phyloP scores from a whole-genome alignment of 2,888 invertebrate species.

The Sipha maydis region DNA sequence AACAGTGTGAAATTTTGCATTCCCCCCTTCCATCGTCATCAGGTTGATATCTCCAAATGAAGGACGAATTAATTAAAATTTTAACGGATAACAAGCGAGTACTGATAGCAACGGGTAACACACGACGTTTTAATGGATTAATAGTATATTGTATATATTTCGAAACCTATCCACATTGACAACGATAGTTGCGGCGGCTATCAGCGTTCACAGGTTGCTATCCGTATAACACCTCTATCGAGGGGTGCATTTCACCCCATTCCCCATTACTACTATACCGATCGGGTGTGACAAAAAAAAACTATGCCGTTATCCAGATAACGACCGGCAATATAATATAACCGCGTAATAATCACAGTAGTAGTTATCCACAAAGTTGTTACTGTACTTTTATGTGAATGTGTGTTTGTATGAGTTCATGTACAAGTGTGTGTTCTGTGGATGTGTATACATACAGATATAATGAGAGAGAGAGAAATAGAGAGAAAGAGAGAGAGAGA shows the following conservation, averaged over 20 bases:
- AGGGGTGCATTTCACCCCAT: neutral
- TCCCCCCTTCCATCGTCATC: neutral
- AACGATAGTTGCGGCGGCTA: neutral
- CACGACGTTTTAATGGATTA: constrained; percentile 3
- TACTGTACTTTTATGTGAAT: neutral
- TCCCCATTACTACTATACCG: neutral
- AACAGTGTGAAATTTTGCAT: neutral
- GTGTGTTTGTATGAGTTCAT: neutral
- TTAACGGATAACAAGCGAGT: neutral
- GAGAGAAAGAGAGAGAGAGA: neutral
- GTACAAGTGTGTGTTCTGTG: neutral
- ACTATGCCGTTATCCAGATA: neutral
- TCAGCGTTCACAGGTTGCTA: no score
- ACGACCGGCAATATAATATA: neutral
- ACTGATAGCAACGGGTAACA: neutral
- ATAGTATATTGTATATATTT: neutral
- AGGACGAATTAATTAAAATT: neutral
- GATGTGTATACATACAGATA: neutral
- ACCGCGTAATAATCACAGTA: no score
- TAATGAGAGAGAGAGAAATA: neutral
- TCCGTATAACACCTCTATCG: neutral
- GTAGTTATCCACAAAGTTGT: no score
- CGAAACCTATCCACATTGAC: neutral
- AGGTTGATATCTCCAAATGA: neutral
- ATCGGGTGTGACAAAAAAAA: neutral